phyloP scores from a whole-genome alignment of 2,113 vertebrate species.

The Anguilla rostrata region DNA sequence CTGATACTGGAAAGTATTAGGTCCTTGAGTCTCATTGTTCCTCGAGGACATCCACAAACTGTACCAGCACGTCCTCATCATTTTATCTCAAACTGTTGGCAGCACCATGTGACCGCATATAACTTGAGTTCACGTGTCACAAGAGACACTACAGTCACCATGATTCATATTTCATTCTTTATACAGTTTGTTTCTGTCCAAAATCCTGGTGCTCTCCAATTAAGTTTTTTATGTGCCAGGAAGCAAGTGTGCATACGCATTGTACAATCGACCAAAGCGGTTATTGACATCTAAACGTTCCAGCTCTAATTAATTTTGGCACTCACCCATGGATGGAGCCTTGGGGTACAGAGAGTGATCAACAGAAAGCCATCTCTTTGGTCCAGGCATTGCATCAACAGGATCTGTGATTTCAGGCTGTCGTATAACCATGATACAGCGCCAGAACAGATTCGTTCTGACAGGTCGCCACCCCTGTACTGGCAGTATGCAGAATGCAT shows the following conservation, averaged over 20 bases:
- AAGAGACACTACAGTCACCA: background rate
- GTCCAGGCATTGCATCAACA: background rate
- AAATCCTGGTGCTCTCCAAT: constrained; percentile 15
- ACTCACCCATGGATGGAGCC: background rate
- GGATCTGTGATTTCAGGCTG: background rate
- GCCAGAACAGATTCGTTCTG: background rate
- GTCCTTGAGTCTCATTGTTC: background rate
- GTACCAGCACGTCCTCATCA: background rate
- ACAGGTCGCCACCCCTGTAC: background rate
- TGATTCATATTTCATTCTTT: background rate
- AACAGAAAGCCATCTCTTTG: background rate
- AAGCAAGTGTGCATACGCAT: background rate
- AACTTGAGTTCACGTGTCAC: background rate
- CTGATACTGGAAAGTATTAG: background rate
- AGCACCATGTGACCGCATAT: background rate
- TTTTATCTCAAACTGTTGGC: background rate
- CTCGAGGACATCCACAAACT: background rate
- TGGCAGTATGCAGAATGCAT: background rate
- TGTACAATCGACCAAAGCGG: background rate
- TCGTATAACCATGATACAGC: background rate
- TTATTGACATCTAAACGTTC: background rate
- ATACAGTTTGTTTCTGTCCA: constrained; percentile 19
- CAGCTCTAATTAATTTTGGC: background rate
- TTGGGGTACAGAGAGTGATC: background rate
- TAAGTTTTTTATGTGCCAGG: constrained; percentile 6